These are phyloP conservation scores for Mola mola DNA, from an alignment of 2,113 vertebrate genomes.

Conservation along the genomic window DNA sequence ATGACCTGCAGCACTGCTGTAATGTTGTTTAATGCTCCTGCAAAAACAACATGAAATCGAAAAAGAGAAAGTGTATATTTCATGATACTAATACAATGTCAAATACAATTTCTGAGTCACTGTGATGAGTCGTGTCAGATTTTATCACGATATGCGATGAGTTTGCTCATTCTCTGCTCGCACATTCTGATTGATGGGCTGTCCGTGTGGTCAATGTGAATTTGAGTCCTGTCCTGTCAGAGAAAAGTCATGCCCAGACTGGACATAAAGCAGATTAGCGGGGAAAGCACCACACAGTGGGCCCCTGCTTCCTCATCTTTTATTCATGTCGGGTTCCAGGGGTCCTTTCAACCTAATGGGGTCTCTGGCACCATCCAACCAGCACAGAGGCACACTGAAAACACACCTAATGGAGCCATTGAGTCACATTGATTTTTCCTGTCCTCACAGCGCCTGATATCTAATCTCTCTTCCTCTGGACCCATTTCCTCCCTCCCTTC, in stretches of 20 bases:
- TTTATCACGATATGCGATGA: neutral
- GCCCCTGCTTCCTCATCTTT: constrained; percentile 71
- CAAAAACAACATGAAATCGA: constrained; percentile 2
- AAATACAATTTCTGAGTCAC: neutral
- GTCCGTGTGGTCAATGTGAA: constrained; percentile 1
- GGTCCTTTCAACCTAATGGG: constrained; percentile 71
- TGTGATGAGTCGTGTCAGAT: constrained; percentile 20
- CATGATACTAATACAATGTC: neutral
- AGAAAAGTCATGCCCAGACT: constrained; percentile 20
- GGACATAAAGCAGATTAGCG: constrained; percentile 63
- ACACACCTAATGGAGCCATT: constrained; percentile 75
- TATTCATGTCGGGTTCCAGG: constrained; percentile 73
- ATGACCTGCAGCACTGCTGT: too few species aligned
- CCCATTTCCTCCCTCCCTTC: constrained; percentile 32
- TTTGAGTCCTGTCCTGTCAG: constrained; percentile 29
- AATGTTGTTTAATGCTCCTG: too few species aligned
- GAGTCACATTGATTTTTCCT: constrained; percentile 81
- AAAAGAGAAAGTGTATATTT: too few species aligned
- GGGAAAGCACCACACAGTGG: constrained; percentile 18
- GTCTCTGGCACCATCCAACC: constrained; percentile 72
- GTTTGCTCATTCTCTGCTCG: constrained; percentile 5
- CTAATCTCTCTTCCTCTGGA: constrained; percentile 44
- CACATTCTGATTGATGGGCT: constrained; percentile 9
- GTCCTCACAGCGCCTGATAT: constrained; percentile 47
- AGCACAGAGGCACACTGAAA: constrained; percentile 62